Base-by-base conservation (phyloP, 1,140 invertebrate genomes). In the Drosophila cardini region DNA sequence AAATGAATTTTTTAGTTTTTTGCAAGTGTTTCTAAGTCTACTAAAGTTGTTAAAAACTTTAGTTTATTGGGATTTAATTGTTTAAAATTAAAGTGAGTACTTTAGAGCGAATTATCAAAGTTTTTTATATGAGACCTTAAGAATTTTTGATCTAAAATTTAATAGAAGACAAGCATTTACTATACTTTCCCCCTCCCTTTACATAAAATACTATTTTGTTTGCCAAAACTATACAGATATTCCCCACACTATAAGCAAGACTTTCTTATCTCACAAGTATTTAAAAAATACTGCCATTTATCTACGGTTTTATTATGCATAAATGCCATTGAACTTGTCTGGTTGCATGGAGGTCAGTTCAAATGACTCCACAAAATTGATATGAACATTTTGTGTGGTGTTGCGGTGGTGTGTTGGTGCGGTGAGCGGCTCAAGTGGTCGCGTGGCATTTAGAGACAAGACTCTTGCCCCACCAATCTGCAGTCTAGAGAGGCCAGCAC, bases 271-370 rank as follows among this genome's bases (percentile, higher is more conserved):
- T 32, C 10, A n/a, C 6, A 50, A 58, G 15, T 65, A 55, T 45
- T 65, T 34, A 4, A 46, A 16, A 2, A 16, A 11, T 11, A 56
- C 38, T 64, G 60, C 21, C 34, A 45, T 62, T 45, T 38, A 52
- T 45, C 11, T 58, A 42, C 9, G 15, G 7, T 18, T 56, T 40
- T 26, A 55, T 65, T 58, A 36, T 16, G 52, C 62, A 45, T 11
- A 43, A 57, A 56, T 86, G 83, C 79, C 83, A 89, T 86, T 86
- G 83, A 86, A 86, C 83, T 87, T 86, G 83, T 74, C 76, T 45
- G 78, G 30, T 21, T 57, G 64, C 60, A 40, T 40, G 43, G 76
- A 79, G 83, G 82, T 89, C 83, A 86, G 84, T 73, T 76, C 57
- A 50, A 86, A 73, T 86, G 72, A 82, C 74, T 68, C 46, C 16